These are phyloP conservation scores for Hipparchia sbordonii DNA, from an alignment of 2,888 invertebrate genomes.

Conservation along the genomic window DNA sequence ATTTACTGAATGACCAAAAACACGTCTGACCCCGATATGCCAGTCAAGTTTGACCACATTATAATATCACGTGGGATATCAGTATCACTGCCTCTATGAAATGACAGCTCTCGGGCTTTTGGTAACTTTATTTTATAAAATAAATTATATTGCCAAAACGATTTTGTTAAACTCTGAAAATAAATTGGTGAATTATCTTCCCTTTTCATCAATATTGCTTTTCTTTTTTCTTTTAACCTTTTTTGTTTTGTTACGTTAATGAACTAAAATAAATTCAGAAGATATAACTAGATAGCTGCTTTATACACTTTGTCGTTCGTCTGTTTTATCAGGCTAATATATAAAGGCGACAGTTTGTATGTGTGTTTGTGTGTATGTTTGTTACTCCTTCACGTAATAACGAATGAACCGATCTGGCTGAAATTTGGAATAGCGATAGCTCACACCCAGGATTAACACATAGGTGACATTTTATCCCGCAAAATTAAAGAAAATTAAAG, in stretches of 20 bases:
- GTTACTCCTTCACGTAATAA: too few relatives aligned
- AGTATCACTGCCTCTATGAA: neutral
- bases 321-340: too few relatives aligned
- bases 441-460: too few relatives aligned
- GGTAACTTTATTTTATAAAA: slow-evolving; percentile 16
- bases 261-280: neutral
- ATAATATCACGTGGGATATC: neutral
- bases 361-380: too few relatives aligned
- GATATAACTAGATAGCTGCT: too few relatives aligned
- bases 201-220: slow-evolving; percentile 16
- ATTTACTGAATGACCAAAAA: neutral
- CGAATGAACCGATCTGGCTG: too few relatives aligned
- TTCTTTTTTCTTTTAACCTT: neutral
- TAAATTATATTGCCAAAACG: slow-evolving; percentile 6
- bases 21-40: neutral
- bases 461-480: too few relatives aligned
- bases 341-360: too few relatives aligned
- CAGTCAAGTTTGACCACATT: neutral
- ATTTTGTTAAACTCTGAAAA: slow-evolving; percentile 8
- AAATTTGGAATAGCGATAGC: too few relatives aligned
- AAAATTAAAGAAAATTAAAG: too few relatives aligned
- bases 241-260: neutral
- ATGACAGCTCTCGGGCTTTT: neutral
- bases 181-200: slow-evolving; percentile 10
- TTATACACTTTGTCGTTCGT: too few relatives aligned